phyloP scores from a whole-genome alignment of 2,888 invertebrate genomes.

The Mamestra brassicae region DNA sequence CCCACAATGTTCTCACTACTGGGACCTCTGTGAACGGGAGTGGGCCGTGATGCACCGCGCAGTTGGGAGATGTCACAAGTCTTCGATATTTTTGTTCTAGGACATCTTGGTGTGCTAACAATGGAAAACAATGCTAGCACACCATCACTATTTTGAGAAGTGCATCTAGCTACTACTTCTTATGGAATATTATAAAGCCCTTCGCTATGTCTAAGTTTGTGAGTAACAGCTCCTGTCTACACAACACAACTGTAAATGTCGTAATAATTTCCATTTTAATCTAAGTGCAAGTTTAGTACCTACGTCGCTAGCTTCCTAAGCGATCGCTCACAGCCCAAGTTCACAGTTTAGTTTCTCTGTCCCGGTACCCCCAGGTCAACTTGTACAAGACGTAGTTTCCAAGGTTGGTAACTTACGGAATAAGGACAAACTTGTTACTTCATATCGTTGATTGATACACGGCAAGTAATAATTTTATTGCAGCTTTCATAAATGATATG shows the following conservation, averaged over 20 bases:
- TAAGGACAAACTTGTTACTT: slow-evolving; percentile 62
- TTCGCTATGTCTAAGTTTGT: background rate
- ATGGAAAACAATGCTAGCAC: too few relatives aligned
- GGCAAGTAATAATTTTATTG: background rate
- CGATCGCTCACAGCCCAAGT: slow-evolving; percentile 53
- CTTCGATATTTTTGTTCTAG: too few relatives aligned
- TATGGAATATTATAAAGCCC: too few relatives aligned
- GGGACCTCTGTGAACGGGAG: too few relatives aligned
- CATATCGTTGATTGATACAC: slow-evolving; percentile 43
- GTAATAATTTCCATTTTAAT: slow-evolving; percentile 56
- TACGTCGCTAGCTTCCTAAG: slow-evolving; percentile 47
- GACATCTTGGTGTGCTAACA: too few relatives aligned
- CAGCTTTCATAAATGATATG: too few relatives aligned
- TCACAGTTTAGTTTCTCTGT: slow-evolving; percentile 57
- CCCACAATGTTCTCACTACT: too few relatives aligned
- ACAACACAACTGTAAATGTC: slow-evolving; percentile 2
- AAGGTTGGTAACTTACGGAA: slow-evolving; percentile 64
- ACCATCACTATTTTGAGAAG: too few relatives aligned
- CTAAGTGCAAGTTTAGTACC: slow-evolving; percentile 42
- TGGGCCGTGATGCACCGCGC: too few relatives aligned
- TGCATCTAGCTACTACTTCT: too few relatives aligned
- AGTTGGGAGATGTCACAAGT: too few relatives aligned
- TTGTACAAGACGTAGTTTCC: slow-evolving; percentile 59
- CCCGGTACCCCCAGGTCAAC: slow-evolving; percentile 62
- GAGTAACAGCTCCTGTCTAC: background rate